Conservation (phyloP, 2,888 invertebrate species). For the Belgica antarctica region DNA sequence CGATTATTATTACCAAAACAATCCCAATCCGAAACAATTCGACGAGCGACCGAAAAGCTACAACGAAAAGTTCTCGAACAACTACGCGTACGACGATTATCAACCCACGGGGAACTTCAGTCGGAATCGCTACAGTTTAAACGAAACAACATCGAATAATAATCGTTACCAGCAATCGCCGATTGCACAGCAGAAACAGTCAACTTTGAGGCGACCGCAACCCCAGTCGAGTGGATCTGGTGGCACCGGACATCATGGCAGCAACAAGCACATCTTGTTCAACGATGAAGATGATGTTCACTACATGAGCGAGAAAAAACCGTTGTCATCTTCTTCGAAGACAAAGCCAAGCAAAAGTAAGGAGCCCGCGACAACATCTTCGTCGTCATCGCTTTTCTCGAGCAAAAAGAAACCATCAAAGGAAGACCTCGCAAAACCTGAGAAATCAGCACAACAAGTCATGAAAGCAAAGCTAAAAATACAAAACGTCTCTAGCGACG, state of each 20-base stretch:
- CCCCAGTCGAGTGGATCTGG: conserved; percentile 4
- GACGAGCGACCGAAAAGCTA: conserved; percentile 36
- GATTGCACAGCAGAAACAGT: conserved; percentile 16
- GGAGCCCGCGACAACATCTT: background rate
- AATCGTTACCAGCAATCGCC: conserved; percentile 29
- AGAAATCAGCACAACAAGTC: conserved; percentile 34
- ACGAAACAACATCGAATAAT: conserved; percentile 17
- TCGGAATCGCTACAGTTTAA: conserved; percentile 38
- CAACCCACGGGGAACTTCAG: background rate
- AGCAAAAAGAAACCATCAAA: conserved; percentile 32
- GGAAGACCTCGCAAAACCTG: conserved; percentile 30
- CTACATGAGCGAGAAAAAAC: conserved; percentile 54
- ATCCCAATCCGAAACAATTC: background rate
- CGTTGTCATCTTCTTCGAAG: conserved; percentile 44
- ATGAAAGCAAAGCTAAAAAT: conserved; percentile 41
- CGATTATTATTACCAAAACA: conserved; percentile 37
- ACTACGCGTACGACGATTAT: conserved; percentile 40
- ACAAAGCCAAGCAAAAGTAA: conserved; percentile 23
- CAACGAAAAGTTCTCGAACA: conserved; percentile 37
- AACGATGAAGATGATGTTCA: conserved; percentile 54
- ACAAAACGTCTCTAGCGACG: conserved; percentile 36
- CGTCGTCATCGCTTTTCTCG: conserved; percentile 4
- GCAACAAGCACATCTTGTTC: conserved; percentile 52
- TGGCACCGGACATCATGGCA: conserved; percentile 36
- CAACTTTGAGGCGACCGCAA: conserved; percentile 27